Evolutionary conservation across 1,140 invertebrate genomes (phyloP).

Genomic region (Steinernema feltiae): DNA sequence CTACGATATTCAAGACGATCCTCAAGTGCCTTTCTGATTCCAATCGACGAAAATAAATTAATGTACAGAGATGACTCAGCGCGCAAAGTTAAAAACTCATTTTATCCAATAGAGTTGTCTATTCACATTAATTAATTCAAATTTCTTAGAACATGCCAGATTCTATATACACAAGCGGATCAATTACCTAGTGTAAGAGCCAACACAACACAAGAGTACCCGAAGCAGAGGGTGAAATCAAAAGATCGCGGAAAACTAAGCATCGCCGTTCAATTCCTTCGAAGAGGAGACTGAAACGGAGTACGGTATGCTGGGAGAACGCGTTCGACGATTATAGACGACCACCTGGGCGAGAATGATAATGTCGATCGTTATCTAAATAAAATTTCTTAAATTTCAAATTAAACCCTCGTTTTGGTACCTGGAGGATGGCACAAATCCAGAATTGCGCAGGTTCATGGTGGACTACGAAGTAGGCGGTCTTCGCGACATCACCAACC

Average conservation of each 20-base stretch:
- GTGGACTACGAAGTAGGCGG: constrained; percentile 82
- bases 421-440: constrained; percentile 87
- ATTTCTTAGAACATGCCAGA: no score
- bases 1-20: background rate
- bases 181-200: no score
- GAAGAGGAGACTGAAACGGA: background rate
- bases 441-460: constrained; percentile 87
- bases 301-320: constrained; percentile 3
- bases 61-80: constrained; percentile 11
- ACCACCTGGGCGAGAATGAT: constrained; percentile 75
- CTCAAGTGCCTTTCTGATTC: constrained; percentile 11
- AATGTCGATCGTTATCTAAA: constrained; percentile 69
- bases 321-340: constrained; percentile 58
- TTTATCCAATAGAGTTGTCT: no score
- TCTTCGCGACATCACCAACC: constrained; percentile 85
- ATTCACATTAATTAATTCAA: background rate
- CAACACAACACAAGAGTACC: constrained; percentile 3
- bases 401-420: constrained; percentile 30
- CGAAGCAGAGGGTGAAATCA: background rate
- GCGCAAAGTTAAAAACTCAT: no score
- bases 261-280: background rate
- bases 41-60: background rate
- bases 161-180: no score
- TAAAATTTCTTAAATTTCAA: background rate
- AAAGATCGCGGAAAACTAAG: background rate